phyloP scores from a whole-genome alignment of 2,888 invertebrate genomes.

The Andrena trimmerana region DNA sequence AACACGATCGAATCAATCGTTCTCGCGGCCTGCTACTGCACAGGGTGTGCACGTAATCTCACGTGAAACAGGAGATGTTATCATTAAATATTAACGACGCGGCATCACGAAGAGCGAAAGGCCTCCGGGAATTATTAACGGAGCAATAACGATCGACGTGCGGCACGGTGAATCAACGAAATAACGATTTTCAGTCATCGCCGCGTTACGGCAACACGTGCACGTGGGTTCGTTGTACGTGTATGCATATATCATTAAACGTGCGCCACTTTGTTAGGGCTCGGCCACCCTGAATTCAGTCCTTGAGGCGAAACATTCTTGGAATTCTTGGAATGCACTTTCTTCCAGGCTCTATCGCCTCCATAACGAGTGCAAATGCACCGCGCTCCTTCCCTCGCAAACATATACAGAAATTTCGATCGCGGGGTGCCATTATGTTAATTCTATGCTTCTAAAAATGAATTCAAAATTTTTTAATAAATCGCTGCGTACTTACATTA shows the following conservation, averaged over 20 bases:
- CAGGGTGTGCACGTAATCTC: conserved; percentile 58
- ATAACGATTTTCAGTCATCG: conserved; percentile 83
- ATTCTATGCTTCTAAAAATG: too few relatives aligned
- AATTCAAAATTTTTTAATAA: too few relatives aligned
- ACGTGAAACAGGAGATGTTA: conserved; percentile 59
- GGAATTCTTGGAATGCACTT: conserved; percentile 25
- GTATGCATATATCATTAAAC: conserved; percentile 51
- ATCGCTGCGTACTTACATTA: too few relatives aligned
- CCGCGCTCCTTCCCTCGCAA: background rate
- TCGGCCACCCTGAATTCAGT: conserved; percentile 39
- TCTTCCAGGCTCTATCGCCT: background rate
- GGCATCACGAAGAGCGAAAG: conserved; percentile 70
- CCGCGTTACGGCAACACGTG: conserved; percentile 64
- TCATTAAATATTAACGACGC: conserved; percentile 70
- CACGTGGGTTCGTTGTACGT: conserved; percentile 77
- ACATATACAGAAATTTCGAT: background rate
- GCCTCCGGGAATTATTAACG: conserved; percentile 73
- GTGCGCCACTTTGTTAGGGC: conserved; percentile 48
- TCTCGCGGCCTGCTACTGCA: conserved; percentile 26
- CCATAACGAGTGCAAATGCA: background rate
- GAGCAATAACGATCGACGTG: conserved; percentile 73
- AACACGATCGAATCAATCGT: conserved; percentile 42
- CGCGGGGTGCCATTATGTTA: too few relatives aligned
- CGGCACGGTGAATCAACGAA: conserved; percentile 74
- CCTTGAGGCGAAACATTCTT: conserved; percentile 17